Percentiles rank a stretch among this genome's conserved stretches.
Conservation (phyloP, 2,113 vertebrate species). For the Onychostruthus taczanowskii region DNA sequence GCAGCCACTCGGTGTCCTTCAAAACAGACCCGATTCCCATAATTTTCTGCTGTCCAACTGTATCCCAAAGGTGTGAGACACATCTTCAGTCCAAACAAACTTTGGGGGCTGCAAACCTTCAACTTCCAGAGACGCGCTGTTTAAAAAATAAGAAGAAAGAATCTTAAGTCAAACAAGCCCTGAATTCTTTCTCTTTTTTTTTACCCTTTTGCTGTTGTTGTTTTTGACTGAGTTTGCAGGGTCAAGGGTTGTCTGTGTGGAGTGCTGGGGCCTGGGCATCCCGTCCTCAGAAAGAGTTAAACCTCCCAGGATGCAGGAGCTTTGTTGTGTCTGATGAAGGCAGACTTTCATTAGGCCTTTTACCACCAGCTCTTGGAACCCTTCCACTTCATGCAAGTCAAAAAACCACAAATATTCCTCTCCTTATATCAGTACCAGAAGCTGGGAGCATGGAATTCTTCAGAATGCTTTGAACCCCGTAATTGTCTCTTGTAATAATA, state of each 20-base stretch:
- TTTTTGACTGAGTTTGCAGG: constrained; percentile 17
- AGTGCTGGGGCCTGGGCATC: constrained; percentile 35
- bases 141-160: not conserved
- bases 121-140: not conserved
- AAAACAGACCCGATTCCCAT: not conserved
- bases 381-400: constrained; percentile 86
- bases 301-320: constrained; percentile 67
- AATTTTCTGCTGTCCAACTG: not conserved
- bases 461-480: constrained; percentile 76
- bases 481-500: constrained; percentile 81
- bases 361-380: constrained; percentile 84
- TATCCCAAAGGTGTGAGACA: constrained; percentile 4
- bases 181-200: not conserved
- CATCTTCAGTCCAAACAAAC: constrained; percentile 21
- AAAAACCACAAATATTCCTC: constrained; percentile 84
- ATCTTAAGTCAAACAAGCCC: constrained; percentile 2
- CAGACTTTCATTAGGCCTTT: constrained; percentile 83
- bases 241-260: constrained; percentile 43
- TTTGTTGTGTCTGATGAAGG: constrained; percentile 78
- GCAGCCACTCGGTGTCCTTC: not conserved
- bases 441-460: constrained; percentile 74
- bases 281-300: constrained; percentile 57
- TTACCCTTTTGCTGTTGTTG: constrained; percentile 28
- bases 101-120: not conserved
- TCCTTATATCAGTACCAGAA: constrained; percentile 80